Evolutionary conservation across 2,113 vertebrate species (phyloP), one percentile per base, ranked within the genome.

Genomic region (Oreocharis arfaki): DNA sequence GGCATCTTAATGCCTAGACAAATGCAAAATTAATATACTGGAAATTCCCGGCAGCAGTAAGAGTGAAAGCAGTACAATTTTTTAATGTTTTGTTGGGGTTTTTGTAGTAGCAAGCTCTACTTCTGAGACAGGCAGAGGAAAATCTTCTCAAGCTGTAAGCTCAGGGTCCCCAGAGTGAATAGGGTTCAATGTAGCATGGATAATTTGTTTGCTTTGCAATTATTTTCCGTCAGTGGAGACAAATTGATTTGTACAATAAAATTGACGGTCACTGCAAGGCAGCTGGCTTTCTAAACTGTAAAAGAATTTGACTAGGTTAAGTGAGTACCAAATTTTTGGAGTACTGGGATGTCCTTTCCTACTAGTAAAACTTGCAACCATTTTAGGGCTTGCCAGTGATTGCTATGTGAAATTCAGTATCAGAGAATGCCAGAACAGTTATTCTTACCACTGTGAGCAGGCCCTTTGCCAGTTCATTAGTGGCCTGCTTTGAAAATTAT

Each of bases 161-260:
- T 96, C 96, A 80, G 56, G 84, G 57, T 98, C 97, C 98, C 98
- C 74, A 57, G 97, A 98, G 96, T 97, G 98, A 98, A 98, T 97
- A 96, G 97, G 96, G 98, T 96, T 98, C 98, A 98, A 98, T 98
- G 98, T 99, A 98, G 98, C 98, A 98, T 97, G 97, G 95, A 97
- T 99, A 98, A 99, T 99, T 98, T 99, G 99, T 99, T 99, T 99
- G 98, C 98, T 99, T 99, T 99, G 98, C 98, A 98, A 99, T 99
- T 99, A 98, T 99, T 99, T 99, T 99, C 98, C 97, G 87, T 99
- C 98, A 98, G 98, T 98, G 98, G 98, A 99, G 98, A 99, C 98
- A 99, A 99, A 99, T 99, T 98, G 99, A 98, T 98, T 98, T 98
- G 98, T 98, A 97, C 97, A 91, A 98, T 98, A 98, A 98, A 98